A percentile compares a stretch with the other conserved stretches of the same genome.
Conservation (phyloP, 2,113 vertebrate species). For the Neotoma lepida region DNA sequence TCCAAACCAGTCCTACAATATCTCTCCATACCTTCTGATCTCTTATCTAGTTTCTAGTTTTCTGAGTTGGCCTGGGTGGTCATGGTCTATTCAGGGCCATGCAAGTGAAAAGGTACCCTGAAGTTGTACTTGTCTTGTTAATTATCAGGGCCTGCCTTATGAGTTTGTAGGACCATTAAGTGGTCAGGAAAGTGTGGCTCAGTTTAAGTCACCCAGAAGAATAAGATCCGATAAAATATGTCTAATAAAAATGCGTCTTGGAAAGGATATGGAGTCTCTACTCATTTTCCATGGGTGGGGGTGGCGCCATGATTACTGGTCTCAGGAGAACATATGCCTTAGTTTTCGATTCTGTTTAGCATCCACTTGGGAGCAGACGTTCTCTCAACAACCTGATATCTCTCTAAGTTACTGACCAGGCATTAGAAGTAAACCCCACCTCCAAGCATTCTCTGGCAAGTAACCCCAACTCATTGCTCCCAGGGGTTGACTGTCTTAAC, state of each 20-base stretch:
- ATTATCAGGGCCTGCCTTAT: slow-evolving; percentile 50
- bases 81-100: slow-evolving; percentile 16
- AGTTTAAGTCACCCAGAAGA: slow-evolving; percentile 46
- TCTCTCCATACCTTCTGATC: slow-evolving; percentile 35
- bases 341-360: neutral
- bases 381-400: neutral
- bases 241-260: slow-evolving; percentile 4
- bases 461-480: slow-evolving; percentile 1
- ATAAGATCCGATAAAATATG: slow-evolving; percentile 32
- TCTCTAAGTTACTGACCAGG: neutral
- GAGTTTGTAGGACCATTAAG: slow-evolving; percentile 18
- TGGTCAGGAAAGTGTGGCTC: slow-evolving; percentile 31
- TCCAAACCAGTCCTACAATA: slow-evolving; percentile 50
- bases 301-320: neutral
- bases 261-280: neutral
- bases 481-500: neutral
- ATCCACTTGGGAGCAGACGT: neutral
- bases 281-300: neutral
- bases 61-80: slow-evolving; percentile 38
- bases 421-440: neutral
- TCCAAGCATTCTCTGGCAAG: neutral
- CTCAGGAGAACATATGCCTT: neutral
- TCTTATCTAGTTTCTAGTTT: slow-evolving; percentile 56
- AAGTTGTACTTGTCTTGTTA: slow-evolving; percentile 63
- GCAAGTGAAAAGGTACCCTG: neutral